A percentile compares a stretch with the other conserved stretches of the same genome.
Evolutionary conservation across 2,888 invertebrate species (phyloP).

Genomic region (Colletes collaris): DNA sequence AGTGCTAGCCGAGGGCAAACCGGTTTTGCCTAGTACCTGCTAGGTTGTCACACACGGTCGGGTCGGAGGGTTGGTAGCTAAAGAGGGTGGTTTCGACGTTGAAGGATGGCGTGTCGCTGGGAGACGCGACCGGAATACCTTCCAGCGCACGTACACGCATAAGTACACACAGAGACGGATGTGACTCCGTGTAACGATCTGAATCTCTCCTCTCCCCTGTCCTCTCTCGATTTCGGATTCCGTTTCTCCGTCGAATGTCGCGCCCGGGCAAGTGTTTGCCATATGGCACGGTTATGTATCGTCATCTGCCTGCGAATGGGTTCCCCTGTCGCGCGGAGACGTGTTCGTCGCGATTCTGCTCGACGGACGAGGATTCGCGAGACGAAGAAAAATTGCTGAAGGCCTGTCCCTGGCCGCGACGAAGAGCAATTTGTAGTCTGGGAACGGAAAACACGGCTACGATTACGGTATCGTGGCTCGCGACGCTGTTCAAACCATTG

Average conservation of each 20-base stretch:
- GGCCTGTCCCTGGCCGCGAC: not conserved
- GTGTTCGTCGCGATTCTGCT: constrained; percentile 32
- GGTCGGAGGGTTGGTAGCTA: constrained; percentile 45
- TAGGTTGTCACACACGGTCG: constrained; percentile 49
- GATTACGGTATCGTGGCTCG: constrained; percentile 1
- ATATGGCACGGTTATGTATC: constrained; percentile 32
- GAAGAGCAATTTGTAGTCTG: constrained; percentile 4
- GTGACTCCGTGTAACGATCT: constrained; percentile 50
- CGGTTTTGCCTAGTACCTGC: constrained; percentile 34
- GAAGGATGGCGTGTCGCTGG: constrained; percentile 69
- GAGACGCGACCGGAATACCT: constrained; percentile 67
- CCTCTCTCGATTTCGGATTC: constrained; percentile 2
- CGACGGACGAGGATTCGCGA: not conserved
- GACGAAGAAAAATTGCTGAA: constrained; percentile 26
- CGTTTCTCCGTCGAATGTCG: constrained; percentile 16
- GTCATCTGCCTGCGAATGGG: constrained; percentile 39
- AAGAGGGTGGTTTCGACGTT: constrained; percentile 69
- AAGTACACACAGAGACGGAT: constrained; percentile 52
- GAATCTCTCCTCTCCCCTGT: not conserved
- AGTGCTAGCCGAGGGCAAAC: constrained; percentile 45
- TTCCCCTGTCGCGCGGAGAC: constrained; percentile 8
- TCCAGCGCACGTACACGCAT: constrained; percentile 43
- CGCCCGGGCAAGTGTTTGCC: constrained; percentile 34
- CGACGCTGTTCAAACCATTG: too few species aligned
- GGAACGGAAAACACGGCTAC: constrained; percentile 11